A percentile compares a stretch with the other conserved stretches of the same genome.
phyloP scores from a whole-genome alignment of 2,113 vertebrate species.

The Hippocampus guttulatus region DNA sequence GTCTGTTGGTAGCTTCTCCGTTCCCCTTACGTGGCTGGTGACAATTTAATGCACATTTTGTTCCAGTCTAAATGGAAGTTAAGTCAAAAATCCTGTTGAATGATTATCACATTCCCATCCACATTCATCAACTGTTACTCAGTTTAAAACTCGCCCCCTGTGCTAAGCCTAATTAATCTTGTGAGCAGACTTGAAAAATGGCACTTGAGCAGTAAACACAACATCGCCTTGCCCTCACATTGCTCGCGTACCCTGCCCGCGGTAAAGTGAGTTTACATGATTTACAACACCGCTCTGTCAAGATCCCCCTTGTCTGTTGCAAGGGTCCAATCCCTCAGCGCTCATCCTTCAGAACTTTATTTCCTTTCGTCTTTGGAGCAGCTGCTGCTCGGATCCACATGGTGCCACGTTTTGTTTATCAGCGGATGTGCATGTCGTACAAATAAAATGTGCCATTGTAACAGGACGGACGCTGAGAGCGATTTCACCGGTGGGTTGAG shows the following conservation, averaged over 20 bases:
- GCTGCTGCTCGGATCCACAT: constrained; percentile 35
- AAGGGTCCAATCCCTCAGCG: not conserved
- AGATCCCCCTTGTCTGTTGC: constrained; percentile 43
- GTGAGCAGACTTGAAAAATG: constrained; percentile 60
- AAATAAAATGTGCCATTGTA: constrained; percentile 33
- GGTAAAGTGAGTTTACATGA: constrained; percentile 43
- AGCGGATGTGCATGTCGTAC: constrained; percentile 18
- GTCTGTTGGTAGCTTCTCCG: too few species aligned
- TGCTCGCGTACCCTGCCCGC: constrained; percentile 27
- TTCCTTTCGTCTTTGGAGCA: constrained; percentile 34
- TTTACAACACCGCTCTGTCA: constrained; percentile 48
- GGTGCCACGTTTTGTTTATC: constrained; percentile 49
- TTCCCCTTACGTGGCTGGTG: too few species aligned
- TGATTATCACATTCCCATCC: too few species aligned
- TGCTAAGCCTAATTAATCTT: constrained; percentile 54
- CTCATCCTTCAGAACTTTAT: constrained; percentile 14
- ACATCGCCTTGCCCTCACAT: constrained; percentile 26
- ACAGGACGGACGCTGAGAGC: constrained; percentile 29
- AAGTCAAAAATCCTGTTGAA: too few species aligned
- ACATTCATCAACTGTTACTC: too few species aligned
- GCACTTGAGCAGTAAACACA: constrained; percentile 45
- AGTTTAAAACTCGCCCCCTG: constrained; percentile 36
- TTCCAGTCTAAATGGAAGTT: too few species aligned
- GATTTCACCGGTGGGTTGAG: not conserved
- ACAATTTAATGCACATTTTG: too few species aligned